phyloP scores from a whole-genome alignment of 2,888 invertebrate genomes.

The Ormia ochracea region DNA sequence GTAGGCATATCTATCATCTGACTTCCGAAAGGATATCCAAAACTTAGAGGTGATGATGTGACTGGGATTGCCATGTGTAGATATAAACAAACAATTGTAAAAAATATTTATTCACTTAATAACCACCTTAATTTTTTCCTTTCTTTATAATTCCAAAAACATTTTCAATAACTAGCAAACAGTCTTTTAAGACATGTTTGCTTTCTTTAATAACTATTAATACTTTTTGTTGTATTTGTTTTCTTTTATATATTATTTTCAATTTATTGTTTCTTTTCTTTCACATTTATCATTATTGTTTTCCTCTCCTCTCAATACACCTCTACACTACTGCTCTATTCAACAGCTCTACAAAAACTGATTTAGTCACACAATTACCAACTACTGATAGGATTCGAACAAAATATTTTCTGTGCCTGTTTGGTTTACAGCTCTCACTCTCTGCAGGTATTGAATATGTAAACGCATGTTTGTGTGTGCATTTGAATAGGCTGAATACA shows the following conservation, averaged over 20 bases:
- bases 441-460: slow-evolving; percentile 7
- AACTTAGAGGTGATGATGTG: slow-evolving; percentile 76
- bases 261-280: slow-evolving; percentile 45
- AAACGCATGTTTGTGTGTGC: not conserved
- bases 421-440: slow-evolving; percentile 43
- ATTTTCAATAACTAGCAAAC: not conserved
- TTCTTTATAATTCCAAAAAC: not conserved
- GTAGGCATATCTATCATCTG: slow-evolving; percentile 75
- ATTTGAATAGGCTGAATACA: slow-evolving; percentile 52
- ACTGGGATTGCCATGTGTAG: slow-evolving; percentile 74
- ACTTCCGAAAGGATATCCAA: slow-evolving; percentile 75
- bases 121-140: slow-evolving; percentile 27
- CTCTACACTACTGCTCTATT: slow-evolving; percentile 65
- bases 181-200: not conserved
- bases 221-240: slow-evolving; percentile 32
- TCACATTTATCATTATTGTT: slow-evolving; percentile 43
- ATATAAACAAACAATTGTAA: slow-evolving; percentile 50
- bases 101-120: slow-evolving; percentile 39
- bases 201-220: slow-evolving; percentile 6
- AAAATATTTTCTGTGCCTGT: slow-evolving; percentile 54
- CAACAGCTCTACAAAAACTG: slow-evolving; percentile 72
- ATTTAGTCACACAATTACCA: slow-evolving; percentile 69
- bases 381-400: slow-evolving; percentile 69
- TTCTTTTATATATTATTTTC: slow-evolving; percentile 24
- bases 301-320: slow-evolving; percentile 31